phyloP scores from a whole-genome alignment of 2,888 invertebrate species.

The Amphiduros pacificus region DNA sequence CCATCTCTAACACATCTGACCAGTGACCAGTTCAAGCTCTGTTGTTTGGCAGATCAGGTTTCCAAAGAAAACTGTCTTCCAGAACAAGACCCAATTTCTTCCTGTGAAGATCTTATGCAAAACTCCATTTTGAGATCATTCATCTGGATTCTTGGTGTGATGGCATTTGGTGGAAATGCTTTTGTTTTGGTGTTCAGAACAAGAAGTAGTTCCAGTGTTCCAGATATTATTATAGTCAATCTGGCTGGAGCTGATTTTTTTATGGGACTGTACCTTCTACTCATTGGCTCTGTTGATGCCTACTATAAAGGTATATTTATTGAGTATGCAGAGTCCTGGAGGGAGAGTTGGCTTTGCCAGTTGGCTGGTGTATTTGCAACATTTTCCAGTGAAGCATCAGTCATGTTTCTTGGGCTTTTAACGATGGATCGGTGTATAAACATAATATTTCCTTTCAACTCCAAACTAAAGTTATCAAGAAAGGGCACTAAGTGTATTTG shows the following conservation, averaged over 20 bases:
- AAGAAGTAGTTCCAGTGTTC: not conserved
- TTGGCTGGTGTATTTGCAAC: not conserved
- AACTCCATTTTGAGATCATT: not conserved
- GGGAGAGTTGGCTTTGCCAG: not conserved
- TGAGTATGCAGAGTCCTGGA: not conserved
- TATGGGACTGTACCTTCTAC: not conserved
- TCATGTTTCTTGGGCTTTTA: not conserved
- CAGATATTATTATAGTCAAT: not conserved
- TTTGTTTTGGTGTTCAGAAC: not conserved
- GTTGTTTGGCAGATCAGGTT: not conserved
- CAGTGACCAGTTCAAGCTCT: conserved; percentile 1
- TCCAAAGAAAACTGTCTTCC: not conserved
- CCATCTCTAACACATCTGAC: not conserved
- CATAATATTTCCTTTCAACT: not conserved
- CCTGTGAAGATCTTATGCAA: conserved; percentile 1
- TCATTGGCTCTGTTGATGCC: not conserved
- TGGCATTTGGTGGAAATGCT: not conserved
- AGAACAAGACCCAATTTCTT: not conserved
- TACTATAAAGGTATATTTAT: not conserved
- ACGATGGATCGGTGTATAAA: not conserved
- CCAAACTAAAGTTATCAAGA: too few relatives aligned
- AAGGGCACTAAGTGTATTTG: too few relatives aligned
- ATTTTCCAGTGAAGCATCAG: not conserved
- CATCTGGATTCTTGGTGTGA: not conserved
- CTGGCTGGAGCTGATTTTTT: not conserved